Conservation (phyloP, 2,888 invertebrate genomes). For the Masnerella sp. region DNA sequence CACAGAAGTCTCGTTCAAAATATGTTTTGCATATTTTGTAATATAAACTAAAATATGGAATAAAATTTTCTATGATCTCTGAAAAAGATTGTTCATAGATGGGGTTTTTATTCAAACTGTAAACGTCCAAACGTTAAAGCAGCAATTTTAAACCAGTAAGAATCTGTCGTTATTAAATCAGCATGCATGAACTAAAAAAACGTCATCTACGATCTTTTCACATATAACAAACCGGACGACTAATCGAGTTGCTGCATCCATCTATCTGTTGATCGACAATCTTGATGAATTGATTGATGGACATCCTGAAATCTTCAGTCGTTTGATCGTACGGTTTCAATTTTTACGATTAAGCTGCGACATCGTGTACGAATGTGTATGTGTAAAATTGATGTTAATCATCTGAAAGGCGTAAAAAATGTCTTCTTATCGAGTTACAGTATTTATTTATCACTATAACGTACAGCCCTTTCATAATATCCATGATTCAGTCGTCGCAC, state of each 20-base stretch:
- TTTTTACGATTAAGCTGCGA: constrained; percentile 47
- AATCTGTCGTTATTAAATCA: constrained; percentile 5
- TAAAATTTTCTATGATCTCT: constrained; percentile 38
- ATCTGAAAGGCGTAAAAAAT: constrained; percentile 51
- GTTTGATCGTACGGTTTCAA: constrained; percentile 32
- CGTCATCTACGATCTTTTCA: constrained; percentile 40
- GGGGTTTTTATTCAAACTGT: constrained; percentile 10
- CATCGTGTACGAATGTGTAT: constrained; percentile 50
- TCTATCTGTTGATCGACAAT: constrained; percentile 23
- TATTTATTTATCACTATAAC: constrained; percentile 75
- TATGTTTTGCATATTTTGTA: constrained; percentile 55
- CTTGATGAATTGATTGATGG: constrained; percentile 38
- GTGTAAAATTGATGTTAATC: constrained; percentile 54
- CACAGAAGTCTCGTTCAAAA: constrained; percentile 46
- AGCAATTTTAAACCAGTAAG: background rate
- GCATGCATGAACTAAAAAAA: constrained; percentile 8
- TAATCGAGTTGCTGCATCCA: constrained; percentile 16
- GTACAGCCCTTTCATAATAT: constrained; percentile 74
- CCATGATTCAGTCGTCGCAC: constrained; percentile 71
- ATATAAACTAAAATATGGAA: constrained; percentile 39
- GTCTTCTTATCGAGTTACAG: constrained; percentile 69
- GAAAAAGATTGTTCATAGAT: constrained; percentile 37
- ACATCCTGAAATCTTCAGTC: constrained; percentile 4
- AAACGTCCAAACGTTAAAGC: constrained; percentile 14
- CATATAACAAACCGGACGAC: constrained; percentile 21